Evolutionary conservation across 2,888 invertebrate species (phyloP), one percentile per base, ranked within the genome.

Genomic region (Drosophila pseudotakahashii): DNA sequence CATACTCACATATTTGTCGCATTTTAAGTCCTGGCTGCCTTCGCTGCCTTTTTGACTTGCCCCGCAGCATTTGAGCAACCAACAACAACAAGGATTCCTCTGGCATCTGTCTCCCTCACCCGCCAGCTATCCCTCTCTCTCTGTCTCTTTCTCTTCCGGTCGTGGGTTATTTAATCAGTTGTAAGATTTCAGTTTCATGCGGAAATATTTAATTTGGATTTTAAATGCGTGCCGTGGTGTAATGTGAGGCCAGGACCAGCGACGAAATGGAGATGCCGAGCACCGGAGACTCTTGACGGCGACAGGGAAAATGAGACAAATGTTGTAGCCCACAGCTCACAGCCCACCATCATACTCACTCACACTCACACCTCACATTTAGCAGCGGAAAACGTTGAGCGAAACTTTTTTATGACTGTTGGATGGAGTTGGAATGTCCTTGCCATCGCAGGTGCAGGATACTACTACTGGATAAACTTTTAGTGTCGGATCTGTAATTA

Each of bases 191-290:
- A 79, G 82, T 81, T 83, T 86, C 82, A 83, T 83, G 82, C 86
- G 82, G 82, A 83, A 83, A 83, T 83, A 83, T 83, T 83, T 83
- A 83, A 83, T 83, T 83, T 83, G 82, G 82, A 83, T 83, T 83
- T 83, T 81, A 86, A 83, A 81, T 83, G 82, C 81, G 86, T 83
- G 86, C 83, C 86, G 41, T 45, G 73, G 63, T 74, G 82, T 83
- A 77, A 86, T 83, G 54, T 62, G 76, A 82, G 70, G 71, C 75
- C 75, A 62, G 42, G 30, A 52, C 44, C 63, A 44, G 37, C 16
- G 51, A 23, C 36, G 54, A 51, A 39, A 47, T 23, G 41, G 26
- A 44, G 26, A 30, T 47, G 62, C 32, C 14, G 14, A 67, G 66
- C 36, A 63, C 71, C 55, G 61, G 70, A 70, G 70, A 70, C 70